phyloP scores from a whole-genome alignment of 2,797 vertebrate species.

The Melanotaenia pygmaea region DNA sequence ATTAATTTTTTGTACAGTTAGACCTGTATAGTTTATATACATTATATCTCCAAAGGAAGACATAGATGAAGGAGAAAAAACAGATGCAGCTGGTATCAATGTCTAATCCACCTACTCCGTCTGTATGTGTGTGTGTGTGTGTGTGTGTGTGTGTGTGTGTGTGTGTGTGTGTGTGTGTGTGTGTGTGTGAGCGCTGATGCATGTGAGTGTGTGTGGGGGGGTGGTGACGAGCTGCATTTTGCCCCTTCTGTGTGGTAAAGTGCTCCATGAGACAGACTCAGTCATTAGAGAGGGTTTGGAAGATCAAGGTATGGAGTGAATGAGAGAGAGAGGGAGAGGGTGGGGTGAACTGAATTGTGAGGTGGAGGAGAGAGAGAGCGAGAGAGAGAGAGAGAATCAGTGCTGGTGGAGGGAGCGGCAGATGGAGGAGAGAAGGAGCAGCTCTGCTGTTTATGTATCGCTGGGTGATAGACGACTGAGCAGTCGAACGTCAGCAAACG shows the following conservation, averaged over 20 bases:
- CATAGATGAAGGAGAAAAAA: constrained; percentile 17
- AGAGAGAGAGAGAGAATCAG: constrained; percentile 27
- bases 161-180: constrained; percentile 15
- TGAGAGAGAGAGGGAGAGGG: constrained; percentile 34
- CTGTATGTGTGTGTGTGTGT: constrained; percentile 19
- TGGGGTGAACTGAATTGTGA: constrained; percentile 30
- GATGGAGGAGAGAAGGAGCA: constrained; percentile 32
- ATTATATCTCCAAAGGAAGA: not conserved
- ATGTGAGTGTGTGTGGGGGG: constrained; percentile 40
- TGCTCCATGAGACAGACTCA: constrained; percentile 64
- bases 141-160: constrained; percentile 5
- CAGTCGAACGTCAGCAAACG: constrained; percentile 25
- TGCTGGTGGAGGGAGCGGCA: constrained; percentile 46
- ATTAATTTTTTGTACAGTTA: not conserved
- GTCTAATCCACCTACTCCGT: constrained; percentile 30
- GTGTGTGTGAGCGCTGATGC: constrained; percentile 15
- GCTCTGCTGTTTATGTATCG: constrained; percentile 50
- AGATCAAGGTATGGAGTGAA: constrained; percentile 23
- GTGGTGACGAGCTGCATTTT: constrained; percentile 53
- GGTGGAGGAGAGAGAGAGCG: constrained; percentile 28
- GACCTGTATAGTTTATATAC: not conserved
- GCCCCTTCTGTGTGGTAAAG: constrained; percentile 56
- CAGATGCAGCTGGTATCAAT: constrained; percentile 55
- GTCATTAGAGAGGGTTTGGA: constrained; percentile 61
- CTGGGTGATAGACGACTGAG: constrained; percentile 38